phyloP scores from a whole-genome alignment of 2,888 invertebrate genomes.

The Syrista parreyssii region DNA sequence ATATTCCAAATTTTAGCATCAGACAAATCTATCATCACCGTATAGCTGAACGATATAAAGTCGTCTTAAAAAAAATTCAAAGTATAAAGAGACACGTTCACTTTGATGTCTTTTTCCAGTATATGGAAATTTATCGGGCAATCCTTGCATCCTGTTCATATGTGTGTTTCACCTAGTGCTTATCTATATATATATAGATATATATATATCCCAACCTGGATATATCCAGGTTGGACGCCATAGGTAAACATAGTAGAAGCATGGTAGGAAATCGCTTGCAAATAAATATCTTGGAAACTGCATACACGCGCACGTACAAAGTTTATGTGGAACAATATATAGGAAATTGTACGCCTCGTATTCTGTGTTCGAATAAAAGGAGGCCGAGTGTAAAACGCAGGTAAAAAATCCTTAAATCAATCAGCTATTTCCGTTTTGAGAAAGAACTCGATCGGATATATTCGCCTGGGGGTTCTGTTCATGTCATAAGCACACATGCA shows the following conservation, averaged over 20 bases:
- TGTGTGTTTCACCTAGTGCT: not conserved
- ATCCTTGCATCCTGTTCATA: not conserved
- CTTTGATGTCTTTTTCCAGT: not conserved
- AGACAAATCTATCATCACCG: not conserved
- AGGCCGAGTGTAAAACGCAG: not conserved
- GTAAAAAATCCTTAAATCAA: not conserved
- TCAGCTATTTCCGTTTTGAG: not conserved
- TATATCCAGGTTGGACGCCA: not conserved
- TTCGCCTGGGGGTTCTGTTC: not conserved
- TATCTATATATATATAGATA: not conserved
- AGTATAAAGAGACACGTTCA: not conserved
- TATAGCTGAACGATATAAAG: not conserved
- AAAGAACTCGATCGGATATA: slow-evolving; percentile 1
- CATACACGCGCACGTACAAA: not conserved
- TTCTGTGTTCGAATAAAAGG: not conserved
- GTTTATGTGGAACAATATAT: not conserved
- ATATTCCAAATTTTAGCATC: too few species aligned
- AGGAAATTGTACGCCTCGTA: not conserved
- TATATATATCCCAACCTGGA: too few species aligned
- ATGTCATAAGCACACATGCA: slow-evolving; percentile 17
- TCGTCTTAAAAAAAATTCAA: not conserved
- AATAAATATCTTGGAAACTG: not conserved
- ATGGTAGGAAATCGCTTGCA: not conserved
- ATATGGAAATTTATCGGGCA: not conserved
- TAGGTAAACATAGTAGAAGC: not conserved